phyloP scores from a whole-genome alignment of 2,113 vertebrate species.

The Callorhinus ursinus region DNA sequence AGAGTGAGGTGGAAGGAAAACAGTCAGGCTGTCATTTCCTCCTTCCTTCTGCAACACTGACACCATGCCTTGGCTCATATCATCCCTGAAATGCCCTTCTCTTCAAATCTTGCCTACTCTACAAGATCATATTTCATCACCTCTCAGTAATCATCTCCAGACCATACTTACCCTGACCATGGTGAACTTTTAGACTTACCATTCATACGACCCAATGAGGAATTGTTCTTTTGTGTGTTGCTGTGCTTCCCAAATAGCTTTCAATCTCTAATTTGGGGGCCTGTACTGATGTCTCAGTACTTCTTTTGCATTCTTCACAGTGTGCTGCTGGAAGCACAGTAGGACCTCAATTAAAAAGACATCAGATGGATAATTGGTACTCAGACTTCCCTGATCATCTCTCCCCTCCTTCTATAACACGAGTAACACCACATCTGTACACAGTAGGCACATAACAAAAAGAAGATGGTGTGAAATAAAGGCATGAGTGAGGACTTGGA shows the following conservation, averaged over 20 bases:
- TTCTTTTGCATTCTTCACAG: neutral
- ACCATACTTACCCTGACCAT: neutral
- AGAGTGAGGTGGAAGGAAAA: neutral
- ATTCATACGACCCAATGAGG: neutral
- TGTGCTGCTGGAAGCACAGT: neutral
- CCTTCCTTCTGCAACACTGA: neutral
- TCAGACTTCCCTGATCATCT: neutral
- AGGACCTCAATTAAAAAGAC: neutral
- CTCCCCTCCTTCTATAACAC: neutral
- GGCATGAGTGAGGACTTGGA: neutral
- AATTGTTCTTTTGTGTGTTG: neutral
- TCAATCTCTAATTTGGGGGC: neutral
- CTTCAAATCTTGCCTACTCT: neutral
- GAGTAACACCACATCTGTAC: neutral
- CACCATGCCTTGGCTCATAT: neutral
- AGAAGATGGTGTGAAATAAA: neutral
- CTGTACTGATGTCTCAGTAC: neutral
- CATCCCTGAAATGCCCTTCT: neutral
- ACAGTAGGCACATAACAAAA: neutral
- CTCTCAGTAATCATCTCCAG: neutral
- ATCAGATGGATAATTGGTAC: neutral
- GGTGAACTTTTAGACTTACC: neutral
- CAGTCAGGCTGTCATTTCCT: neutral
- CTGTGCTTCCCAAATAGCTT: constrained; percentile 19
- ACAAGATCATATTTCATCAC: neutral